Evolutionary conservation across 2,888 invertebrate species (phyloP), one percentile per base, ranked within the genome.

Genomic region (Xestia ashworthii): DNA sequence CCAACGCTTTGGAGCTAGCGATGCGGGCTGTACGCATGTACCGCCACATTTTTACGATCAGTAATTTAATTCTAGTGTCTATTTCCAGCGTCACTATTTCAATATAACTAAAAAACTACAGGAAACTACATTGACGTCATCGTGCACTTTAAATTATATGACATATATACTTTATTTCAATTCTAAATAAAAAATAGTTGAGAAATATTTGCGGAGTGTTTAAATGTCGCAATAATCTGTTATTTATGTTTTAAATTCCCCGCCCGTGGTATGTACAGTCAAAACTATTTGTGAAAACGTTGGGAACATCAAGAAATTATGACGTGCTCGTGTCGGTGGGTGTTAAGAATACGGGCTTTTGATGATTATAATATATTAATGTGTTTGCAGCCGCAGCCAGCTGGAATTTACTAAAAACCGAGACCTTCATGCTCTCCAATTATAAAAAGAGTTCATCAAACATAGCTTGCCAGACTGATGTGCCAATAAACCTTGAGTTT

Each of bases 181-280:
- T 68, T 80, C 55, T 78, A 78, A 87, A 83, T 85, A 85, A 87
- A 88, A 89, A 91, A 89, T 84, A 76, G 80, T 69, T 72, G 65
- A 77, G 87, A 89, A 88, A 88, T 89, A 88, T 91, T 90, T 90
- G 89, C 81, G 80, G 82, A 85, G 83, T 85, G 87, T 88, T 88
- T 89, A 91, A 92, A 91, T 89, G 94, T 93, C 92, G 92, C 87
- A 89, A 90, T 92, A 91, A 90, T 87, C 79, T 73, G 90, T 93
- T 93, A 94, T 95, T 94, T 94, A 93, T 91, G 92, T 89, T 88
- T 86, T 78, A 75, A 80, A 85, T 87, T 81, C 78, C 19, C 32
- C 80, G 84, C 1, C 58, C 4, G 84, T 41, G 81, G 84, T 80
- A 62, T 38, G 62, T 62, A 66, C 65, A 78, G 85, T 86, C 87